Evolutionary conservation across 2,113 vertebrate genomes (phyloP), one percentile per base, ranked within the genome.

Genomic region (Pongo pygmaeus): DNA sequence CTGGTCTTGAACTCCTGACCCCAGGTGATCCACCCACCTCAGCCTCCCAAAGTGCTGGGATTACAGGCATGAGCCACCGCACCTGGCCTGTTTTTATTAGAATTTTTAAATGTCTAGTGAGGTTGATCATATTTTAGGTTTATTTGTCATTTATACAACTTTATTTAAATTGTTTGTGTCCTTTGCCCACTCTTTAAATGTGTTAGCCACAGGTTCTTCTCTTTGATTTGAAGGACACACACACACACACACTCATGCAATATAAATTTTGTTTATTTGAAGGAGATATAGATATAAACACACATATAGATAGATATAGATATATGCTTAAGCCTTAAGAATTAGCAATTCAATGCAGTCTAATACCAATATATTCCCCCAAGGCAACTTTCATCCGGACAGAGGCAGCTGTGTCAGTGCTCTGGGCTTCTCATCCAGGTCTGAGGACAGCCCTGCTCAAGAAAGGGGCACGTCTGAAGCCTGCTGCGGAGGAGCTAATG

Each of bases 321-420:
- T 17, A 16, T 35, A 35, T 35, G 5, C 32, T 20, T 18, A 4
- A 55, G 22, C 0, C 5, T 43, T 3, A 8, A 6, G 43, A 18
- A 8, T 18, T 48, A 12, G 5, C 25, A 8, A 12, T 20, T 14
- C 0, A 0, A 0, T 48, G 25, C 10, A 52, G 1, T 2, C 35
- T 5, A 14, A 55, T 0, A 11, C 4, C 4, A 9, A 11, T 38
- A 35, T 52, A 6, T 11, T 32, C 48, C 9, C 4, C 50, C 79
- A 2, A 57, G 50, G 38, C 14, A 74, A 9, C 50, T 5, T 3
- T 30, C n/a, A 11, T 8, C 52, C 25, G 2, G 0, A 35, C n/a
- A 13, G 72, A 38, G 57, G n/a, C 43, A 2, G 57, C 6, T 4
- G 16, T 9, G 32, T 3, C 8, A 2, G 25, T 46, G 46, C 17